Percentiles rank a stretch among this genome's conserved stretches.
These are phyloP conservation scores for Neoitamus cyanurus DNA, from an alignment of 2,888 invertebrate genomes.

Conservation along the genomic window DNA sequence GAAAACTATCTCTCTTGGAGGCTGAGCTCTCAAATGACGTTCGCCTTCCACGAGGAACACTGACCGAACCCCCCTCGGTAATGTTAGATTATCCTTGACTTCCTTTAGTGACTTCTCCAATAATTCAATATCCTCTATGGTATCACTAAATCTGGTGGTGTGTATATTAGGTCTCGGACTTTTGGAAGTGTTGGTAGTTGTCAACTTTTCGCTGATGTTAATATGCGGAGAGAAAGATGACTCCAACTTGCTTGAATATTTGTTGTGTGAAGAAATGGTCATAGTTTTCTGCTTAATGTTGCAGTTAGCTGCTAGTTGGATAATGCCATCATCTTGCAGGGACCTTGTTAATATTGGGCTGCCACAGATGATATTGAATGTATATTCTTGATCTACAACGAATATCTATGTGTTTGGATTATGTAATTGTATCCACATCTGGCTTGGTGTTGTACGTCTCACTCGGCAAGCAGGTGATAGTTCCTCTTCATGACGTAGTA, in stretches of 20 bases:
- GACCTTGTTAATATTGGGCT: background rate
- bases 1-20: too few species aligned
- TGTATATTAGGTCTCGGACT: too few species aligned
- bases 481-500: background rate
- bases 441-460: background rate
- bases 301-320: background rate
- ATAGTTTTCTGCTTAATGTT: background rate
- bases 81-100: too few species aligned
- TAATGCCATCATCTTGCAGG: background rate
- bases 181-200: too few species aligned
- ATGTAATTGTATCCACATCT: background rate
- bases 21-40: too few species aligned
- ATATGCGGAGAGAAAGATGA: conserved; percentile 50
- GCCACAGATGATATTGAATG: background rate
- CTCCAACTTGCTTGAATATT: background rate
- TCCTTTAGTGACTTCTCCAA: too few species aligned
- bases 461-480: background rate
- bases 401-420: background rate
- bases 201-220: conserved; percentile 50
- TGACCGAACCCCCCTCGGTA: too few species aligned
- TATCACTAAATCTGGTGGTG: too few species aligned
- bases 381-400: background rate
- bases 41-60: too few species aligned
- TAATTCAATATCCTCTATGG: too few species aligned
- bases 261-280: background rate